Evolutionary conservation across 2,888 invertebrate genomes (phyloP).

Genomic region (Lasioglossum vierecki): DNA sequence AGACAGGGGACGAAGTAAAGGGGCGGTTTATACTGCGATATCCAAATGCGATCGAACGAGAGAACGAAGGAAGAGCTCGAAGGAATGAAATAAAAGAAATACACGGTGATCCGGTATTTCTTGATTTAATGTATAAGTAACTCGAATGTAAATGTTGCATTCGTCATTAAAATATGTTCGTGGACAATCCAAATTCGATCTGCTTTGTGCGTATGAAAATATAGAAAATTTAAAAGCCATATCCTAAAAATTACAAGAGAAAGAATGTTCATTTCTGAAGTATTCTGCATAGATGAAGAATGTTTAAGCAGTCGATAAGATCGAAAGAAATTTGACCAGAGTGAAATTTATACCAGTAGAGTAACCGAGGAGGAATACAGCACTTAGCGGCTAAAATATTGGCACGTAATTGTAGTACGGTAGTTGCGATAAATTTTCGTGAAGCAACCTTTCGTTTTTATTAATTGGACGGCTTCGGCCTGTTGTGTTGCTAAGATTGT

Average conservation of each 20-base stretch:
- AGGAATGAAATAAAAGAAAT: constrained; percentile 10
- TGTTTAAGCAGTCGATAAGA: neutral
- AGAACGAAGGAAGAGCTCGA: constrained; percentile 13
- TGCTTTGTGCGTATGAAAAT: neutral
- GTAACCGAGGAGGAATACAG: neutral
- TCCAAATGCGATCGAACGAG: constrained; percentile 63
- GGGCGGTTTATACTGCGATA: constrained; percentile 54
- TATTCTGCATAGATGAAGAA: neutral
- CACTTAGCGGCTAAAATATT: too few species aligned
- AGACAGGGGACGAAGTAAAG: neutral
- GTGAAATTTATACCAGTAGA: neutral
- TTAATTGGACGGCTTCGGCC: neutral
- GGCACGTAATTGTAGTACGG: too few species aligned
- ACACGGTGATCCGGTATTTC: neutral
- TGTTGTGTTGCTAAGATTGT: neutral
- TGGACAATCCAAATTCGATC: neutral
- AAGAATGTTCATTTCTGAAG: neutral
- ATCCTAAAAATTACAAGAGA: neutral
- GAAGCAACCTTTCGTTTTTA: neutral
- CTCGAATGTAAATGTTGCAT: neutral
- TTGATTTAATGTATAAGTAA: neutral
- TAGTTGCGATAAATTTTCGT: neutral
- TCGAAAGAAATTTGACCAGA: neutral
- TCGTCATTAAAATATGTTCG: neutral
- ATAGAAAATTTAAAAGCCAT: neutral